Evolutionary conservation across 2,113 vertebrate genomes (phyloP).

Genomic region (Caranx melampygus): DNA sequence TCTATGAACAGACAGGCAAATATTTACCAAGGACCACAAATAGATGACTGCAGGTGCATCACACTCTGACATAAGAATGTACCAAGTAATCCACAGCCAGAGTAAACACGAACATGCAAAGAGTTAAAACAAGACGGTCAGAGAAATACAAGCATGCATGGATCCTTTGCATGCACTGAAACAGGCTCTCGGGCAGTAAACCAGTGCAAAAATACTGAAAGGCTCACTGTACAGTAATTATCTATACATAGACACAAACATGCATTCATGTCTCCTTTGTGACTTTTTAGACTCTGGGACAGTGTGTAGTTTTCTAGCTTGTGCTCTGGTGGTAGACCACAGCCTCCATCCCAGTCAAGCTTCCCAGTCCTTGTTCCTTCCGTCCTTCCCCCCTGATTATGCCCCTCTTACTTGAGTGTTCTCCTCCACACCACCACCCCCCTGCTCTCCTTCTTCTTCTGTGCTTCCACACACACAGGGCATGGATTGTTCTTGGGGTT

Average conservation of each 20-base stretch:
- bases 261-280: background rate
- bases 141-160: background rate
- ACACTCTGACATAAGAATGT: background rate
- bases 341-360: conserved; percentile 14
- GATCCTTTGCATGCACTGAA: conserved; percentile 16
- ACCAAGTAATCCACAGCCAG: conserved; percentile 18
- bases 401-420: conserved; percentile 19
- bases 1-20: conserved; percentile 38
- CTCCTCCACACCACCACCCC: conserved; percentile 12
- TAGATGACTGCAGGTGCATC: conserved; percentile 53
- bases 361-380: conserved; percentile 12
- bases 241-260: conserved; percentile 51
- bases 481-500: conserved; percentile 77
- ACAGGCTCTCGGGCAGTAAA: background rate
- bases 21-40: conserved; percentile 49
- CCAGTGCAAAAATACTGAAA: background rate
- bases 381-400: conserved; percentile 11
- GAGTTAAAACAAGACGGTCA: background rate
- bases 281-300: conserved; percentile 19
- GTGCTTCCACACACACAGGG: conserved; percentile 69
- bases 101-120: conserved; percentile 16
- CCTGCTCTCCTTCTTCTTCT: conserved; percentile 15
- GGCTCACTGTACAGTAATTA: conserved; percentile 45
- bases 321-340: conserved; percentile 57
- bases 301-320: conserved; percentile 30